Percentiles rank a stretch among this genome's conserved stretches.
phyloP scores from a whole-genome alignment of 2,113 vertebrate genomes.

The Gallinago media region DNA sequence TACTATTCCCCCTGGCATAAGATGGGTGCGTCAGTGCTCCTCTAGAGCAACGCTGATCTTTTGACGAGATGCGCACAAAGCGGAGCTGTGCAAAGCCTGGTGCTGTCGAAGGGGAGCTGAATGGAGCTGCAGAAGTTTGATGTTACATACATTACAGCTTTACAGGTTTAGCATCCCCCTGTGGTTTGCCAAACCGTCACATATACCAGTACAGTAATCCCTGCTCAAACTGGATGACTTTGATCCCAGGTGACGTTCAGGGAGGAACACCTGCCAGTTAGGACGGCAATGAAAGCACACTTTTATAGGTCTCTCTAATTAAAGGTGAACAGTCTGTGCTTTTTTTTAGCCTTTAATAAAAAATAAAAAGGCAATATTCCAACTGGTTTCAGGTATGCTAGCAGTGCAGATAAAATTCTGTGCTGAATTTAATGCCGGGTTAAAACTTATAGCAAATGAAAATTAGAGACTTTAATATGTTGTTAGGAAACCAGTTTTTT shows the following conservation, averaged over 20 bases:
- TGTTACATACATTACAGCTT: fast-evolving
- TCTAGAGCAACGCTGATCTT: fast-evolving
- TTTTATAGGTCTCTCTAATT: background rate
- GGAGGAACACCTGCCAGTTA: background rate
- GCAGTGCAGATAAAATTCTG: background rate
- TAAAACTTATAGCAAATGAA: background rate
- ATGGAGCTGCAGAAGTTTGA: background rate
- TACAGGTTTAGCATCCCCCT: background rate
- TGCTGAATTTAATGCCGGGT: background rate
- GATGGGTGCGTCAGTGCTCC: fast-evolving
- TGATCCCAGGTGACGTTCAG: background rate
- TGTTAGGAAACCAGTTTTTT: background rate
- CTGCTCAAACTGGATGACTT: background rate
- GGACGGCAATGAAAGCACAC: background rate
- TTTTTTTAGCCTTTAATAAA: background rate
- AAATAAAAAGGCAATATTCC: background rate
- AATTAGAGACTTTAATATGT: background rate
- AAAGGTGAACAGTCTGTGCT: background rate
- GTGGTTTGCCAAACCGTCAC: background rate
- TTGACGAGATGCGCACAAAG: no score
- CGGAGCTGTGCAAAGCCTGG: background rate
- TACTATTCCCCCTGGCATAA: background rate
- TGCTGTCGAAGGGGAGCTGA: fast-evolving
- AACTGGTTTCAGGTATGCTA: background rate
- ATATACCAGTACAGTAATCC: background rate